Percentiles rank a stretch among this genome's conserved stretches.
Evolutionary conservation across 2,113 vertebrate genomes (phyloP).

Genomic region (Pipra filicauda): DNA sequence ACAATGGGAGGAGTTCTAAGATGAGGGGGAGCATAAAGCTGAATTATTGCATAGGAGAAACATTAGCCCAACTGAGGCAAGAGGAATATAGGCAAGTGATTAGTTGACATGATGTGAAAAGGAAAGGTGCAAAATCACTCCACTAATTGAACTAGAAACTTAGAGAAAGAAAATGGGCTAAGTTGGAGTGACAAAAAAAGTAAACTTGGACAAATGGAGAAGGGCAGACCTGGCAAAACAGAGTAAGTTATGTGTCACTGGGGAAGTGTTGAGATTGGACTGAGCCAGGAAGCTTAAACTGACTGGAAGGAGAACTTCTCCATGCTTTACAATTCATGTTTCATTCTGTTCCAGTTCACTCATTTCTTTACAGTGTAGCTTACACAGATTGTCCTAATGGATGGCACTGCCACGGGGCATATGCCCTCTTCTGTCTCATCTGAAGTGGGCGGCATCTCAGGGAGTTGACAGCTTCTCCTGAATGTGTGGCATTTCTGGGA

Average conservation of each 20-base stretch:
- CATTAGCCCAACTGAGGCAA: neutral
- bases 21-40: neutral
- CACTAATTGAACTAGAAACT: neutral
- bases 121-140: neutral
- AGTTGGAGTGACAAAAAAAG: conserved; percentile 12
- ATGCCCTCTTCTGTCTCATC: neutral
- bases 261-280: neutral
- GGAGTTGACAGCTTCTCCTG: conserved; percentile 33
- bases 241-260: neutral
- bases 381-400: conserved; percentile 2
- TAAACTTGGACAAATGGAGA: conserved; percentile 6
- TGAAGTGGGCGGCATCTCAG: neutral
- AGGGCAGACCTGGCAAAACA: conserved; percentile 22
- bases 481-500: conserved; percentile 21
- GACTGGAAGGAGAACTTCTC: neutral
- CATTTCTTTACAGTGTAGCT: neutral
- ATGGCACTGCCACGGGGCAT: conserved; percentile 6
- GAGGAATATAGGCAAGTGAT: neutral
- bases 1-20: neutral
- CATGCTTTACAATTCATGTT: neutral
- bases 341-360: neutral
- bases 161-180: neutral
- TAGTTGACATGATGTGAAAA: neutral
- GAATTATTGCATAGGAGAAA: neutral
- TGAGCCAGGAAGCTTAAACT: neutral